A percentile compares a stretch with the other conserved stretches of the same genome.
These are phyloP conservation scores for Coptotermes formosanus DNA, from an alignment of 1,140 invertebrate genomes.

Conservation along the genomic window DNA sequence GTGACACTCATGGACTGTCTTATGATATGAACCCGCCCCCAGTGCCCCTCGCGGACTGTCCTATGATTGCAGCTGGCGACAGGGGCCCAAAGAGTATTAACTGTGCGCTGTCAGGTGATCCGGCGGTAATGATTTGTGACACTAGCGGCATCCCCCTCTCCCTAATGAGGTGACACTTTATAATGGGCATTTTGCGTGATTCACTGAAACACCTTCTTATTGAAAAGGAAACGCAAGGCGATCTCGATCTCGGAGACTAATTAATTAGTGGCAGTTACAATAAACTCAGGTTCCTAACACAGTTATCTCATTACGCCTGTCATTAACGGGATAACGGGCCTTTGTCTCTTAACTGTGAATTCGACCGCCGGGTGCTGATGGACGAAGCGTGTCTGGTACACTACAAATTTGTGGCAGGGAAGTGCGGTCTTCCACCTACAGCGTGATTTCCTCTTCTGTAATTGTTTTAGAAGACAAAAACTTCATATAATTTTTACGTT, in stretches of 20 bases:
- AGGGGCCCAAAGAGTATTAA: no score
- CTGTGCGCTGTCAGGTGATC: not conserved
- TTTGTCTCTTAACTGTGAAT: not conserved
- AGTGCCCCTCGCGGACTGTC: no score
- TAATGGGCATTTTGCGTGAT: not conserved
- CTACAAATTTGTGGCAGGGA: no score
- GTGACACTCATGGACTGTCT: no score
- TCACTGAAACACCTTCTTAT: not conserved
- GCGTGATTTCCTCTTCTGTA: no score
- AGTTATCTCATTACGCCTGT: not conserved
- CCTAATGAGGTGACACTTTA: not conserved
- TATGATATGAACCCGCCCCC: no score
- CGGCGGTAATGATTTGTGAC: not conserved
- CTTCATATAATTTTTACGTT: no score
- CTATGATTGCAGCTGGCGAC: no score
- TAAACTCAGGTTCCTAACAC: not conserved
- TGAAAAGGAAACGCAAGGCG: not conserved
- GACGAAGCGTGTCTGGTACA: not conserved
- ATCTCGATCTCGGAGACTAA: not conserved
- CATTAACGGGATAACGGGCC: not conserved
- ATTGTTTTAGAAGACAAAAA: no score
- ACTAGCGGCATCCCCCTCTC: not conserved
- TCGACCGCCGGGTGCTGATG: not conserved
- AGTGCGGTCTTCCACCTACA: no score
- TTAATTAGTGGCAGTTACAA: not conserved